Percentiles rank a stretch among this genome's conserved stretches.
phyloP scores from a whole-genome alignment of 2,113 vertebrate species.

The Laticauda colubrina region DNA sequence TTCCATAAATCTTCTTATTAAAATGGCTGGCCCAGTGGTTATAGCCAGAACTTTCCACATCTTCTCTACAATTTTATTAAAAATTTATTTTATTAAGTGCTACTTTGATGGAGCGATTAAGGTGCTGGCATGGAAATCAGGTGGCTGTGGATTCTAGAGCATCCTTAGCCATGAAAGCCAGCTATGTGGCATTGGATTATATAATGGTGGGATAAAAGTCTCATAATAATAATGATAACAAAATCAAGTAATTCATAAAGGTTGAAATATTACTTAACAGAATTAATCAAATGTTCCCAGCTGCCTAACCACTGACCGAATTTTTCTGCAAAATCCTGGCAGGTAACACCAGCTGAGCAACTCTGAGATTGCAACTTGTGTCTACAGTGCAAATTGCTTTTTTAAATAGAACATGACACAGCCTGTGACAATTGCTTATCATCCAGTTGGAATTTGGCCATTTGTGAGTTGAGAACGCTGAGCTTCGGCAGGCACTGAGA shows the following conservation, averaged over 20 bases:
- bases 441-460: not conserved
- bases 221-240: not conserved
- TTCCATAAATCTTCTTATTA: not conserved
- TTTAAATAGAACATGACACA: not conserved
- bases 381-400: slow-evolving; percentile 19
- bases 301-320: not conserved
- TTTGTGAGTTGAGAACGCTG: not conserved
- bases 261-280: not conserved
- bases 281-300: slow-evolving; percentile 14
- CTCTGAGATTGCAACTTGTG: not conserved
- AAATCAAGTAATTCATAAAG: slow-evolving; percentile 1
- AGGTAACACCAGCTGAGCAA: not conserved
- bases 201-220: not conserved
- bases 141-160: not conserved
- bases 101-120: not conserved
- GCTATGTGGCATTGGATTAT: not conserved
- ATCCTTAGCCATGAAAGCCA: not conserved
- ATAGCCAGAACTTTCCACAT: not conserved
- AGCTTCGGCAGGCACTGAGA: not conserved
- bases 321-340: not conserved
- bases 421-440: not conserved
- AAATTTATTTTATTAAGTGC: not conserved
- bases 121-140: not conserved
- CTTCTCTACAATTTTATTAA: not conserved
- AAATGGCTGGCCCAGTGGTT: not conserved